Conservation (phyloP, 2,113 vertebrate genomes). For the Poeciliopsis retropinna region DNA sequence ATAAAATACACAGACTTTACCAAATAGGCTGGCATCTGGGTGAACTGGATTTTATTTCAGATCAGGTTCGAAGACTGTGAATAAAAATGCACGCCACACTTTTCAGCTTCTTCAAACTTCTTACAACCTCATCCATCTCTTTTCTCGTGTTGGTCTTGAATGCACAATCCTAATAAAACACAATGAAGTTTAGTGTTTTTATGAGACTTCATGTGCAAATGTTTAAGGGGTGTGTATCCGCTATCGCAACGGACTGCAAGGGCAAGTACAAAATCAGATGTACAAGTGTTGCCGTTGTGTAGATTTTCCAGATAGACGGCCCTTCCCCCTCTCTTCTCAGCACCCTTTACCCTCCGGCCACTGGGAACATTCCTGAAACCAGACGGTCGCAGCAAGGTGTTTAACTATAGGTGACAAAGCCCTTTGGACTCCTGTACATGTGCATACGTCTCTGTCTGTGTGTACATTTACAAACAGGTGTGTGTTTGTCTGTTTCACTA, state of each 20-base stretch:
- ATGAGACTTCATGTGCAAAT: not conserved
- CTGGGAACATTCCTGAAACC: constrained; percentile 69
- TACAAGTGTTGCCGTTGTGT: constrained; percentile 1
- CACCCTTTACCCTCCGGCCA: constrained; percentile 46
- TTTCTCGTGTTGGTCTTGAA: too few relatives aligned
- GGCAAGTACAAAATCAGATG: not conserved
- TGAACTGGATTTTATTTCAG: not conserved
- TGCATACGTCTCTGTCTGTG: constrained; percentile 4
- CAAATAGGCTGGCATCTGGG: not conserved
- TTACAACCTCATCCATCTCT: too few relatives aligned
- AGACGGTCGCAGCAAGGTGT: constrained; percentile 61
- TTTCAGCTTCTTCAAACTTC: too few relatives aligned
- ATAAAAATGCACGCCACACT: too few relatives aligned
- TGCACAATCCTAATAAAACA: too few relatives aligned
- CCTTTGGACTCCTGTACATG: constrained; percentile 41
- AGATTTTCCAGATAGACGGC: constrained; percentile 48
- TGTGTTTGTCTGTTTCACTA: constrained; percentile 28
- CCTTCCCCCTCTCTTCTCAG: constrained; percentile 23
- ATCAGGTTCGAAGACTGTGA: too few relatives aligned
- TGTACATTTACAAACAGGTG: constrained; percentile 28
- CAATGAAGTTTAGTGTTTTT: not conserved
- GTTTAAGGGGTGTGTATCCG: not conserved
- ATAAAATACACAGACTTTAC: not conserved
- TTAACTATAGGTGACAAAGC: constrained; percentile 60
- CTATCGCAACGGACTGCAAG: not conserved